Percentiles rank a stretch among this genome's conserved stretches.
Conservation (phyloP, 2,888 invertebrate species). For the Ametastegia equiseti region DNA sequence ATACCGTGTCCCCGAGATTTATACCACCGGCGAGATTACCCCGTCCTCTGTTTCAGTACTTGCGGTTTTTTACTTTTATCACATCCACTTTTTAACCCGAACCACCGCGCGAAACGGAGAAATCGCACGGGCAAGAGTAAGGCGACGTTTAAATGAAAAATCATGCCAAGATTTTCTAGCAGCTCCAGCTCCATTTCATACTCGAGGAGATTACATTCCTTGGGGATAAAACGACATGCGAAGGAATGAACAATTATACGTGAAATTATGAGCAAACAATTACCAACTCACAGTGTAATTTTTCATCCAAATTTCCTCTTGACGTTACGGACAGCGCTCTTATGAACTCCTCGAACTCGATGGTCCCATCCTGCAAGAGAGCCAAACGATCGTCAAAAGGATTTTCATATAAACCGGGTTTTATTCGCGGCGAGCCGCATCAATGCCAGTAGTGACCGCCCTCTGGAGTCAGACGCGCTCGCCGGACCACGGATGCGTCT, state of each 20-base stretch:
- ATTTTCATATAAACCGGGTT: neutral
- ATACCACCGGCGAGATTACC: conserved; percentile 1
- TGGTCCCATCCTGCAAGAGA: conserved; percentile 93
- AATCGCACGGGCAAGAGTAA: neutral
- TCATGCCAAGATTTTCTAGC: neutral
- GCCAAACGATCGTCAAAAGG: conserved; percentile 40
- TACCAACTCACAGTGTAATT: conserved; percentile 94
- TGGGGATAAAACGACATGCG: too few species aligned
- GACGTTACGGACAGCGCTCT: conserved; percentile 99
- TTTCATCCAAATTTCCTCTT: conserved; percentile 98
- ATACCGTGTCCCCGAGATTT: neutral
- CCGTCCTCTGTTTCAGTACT: neutral
- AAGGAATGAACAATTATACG: too few species aligned
- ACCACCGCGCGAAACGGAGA: neutral
- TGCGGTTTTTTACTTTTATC: neutral
- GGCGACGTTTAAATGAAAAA: neutral
- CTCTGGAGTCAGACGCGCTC: neutral
- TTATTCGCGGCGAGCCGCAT: neutral
- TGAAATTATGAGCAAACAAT: conserved; percentile 24
- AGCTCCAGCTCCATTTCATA: too few species aligned
- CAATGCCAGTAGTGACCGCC: neutral
- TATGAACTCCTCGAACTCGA: conserved; percentile 99
- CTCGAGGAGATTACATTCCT: too few species aligned
- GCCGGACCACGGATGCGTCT: neutral
- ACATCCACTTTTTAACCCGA: neutral